Base-by-base conservation (phyloP, 2,113 vertebrate species). In the Columba janthina region DNA sequence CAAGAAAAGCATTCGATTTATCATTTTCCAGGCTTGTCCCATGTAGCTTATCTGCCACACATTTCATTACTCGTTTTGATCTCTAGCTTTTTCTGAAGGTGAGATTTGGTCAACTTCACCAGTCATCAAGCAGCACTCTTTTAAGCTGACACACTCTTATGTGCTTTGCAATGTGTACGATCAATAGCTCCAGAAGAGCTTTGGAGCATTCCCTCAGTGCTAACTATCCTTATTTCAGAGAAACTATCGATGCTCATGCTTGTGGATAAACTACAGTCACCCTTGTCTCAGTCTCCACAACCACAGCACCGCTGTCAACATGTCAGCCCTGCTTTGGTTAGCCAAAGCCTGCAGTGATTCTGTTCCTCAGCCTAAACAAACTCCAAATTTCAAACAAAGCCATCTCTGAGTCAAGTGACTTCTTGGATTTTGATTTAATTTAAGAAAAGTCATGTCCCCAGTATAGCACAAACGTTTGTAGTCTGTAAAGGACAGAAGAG, bases 41-140 rank as follows among this genome's bases (percentile, higher is more conserved):
- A 46, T 61, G 77, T 78, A 94, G 91, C 70, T 85, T 80, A 77
- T 42, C 79, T 80, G 79, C 69, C 80, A 89, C 69, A 64, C 28
- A 56, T 92, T 97, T 77, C 64, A 54, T 73, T 92, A 62, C 46
- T 65, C 86, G 72, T 85, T 90, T 94, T 88, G 75, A 66, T 74
- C 51, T 90, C 72, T 56, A 88, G 48, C 46, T 86, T 84, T 69
- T 87, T 89, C 48, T 60, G 89, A 86, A 92, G 66, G 81, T 69
- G 50, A 91, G 87, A 89, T 87, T 32, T 81, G 92, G 89, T 91
- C 73, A 96, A 88, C 71, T 58, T 90, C 62, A 70, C n/a, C 3
- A 0, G 50, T 48, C 58, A 90, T 79, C 62, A 79, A 85, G 71
- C 71, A 93, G 58, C 31, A 66, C 40, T 76, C 71, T 89, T 71